phyloP scores from a whole-genome alignment of 2,113 vertebrate species.

The Telmatochromis sp. region DNA sequence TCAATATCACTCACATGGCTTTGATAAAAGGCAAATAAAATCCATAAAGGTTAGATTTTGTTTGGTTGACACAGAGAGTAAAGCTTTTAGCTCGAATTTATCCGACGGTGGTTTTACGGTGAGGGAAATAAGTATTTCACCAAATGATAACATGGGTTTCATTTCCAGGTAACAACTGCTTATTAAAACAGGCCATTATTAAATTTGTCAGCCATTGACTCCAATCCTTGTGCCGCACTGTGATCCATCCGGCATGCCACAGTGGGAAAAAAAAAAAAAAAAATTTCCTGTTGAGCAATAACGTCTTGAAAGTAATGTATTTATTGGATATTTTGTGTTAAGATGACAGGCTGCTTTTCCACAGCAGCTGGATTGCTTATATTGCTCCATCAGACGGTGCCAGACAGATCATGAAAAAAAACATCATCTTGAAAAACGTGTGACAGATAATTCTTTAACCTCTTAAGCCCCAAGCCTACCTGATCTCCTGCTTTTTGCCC shows the following conservation, averaged over 20 bases:
- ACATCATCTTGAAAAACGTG: neutral
- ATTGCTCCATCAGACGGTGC: neutral
- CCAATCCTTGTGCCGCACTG: neutral
- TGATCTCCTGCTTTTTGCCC: too few species aligned
- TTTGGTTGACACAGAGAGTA: neutral
- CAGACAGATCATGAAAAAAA: neutral
- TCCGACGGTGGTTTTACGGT: neutral
- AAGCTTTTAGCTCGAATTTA: neutral
- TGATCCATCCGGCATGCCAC: neutral
- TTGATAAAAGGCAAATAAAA: neutral
- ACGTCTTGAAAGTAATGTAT: neutral
- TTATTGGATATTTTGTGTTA: neutral
- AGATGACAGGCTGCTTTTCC: neutral
- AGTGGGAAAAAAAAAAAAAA: rapidly evolving
- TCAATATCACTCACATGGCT: neutral
- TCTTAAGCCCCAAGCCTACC: too few species aligned
- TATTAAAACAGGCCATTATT: neutral
- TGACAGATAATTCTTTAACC: neutral
- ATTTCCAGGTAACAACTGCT: neutral
- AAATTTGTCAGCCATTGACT: neutral
- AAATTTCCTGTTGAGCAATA: neutral
- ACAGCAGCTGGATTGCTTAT: neutral
- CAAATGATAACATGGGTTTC: neutral
- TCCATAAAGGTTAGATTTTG: neutral
- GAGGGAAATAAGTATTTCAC: neutral